Evolutionary conservation across 2,797 vertebrate species (phyloP).

Genomic region (Eupleurogrammus muticus): DNA sequence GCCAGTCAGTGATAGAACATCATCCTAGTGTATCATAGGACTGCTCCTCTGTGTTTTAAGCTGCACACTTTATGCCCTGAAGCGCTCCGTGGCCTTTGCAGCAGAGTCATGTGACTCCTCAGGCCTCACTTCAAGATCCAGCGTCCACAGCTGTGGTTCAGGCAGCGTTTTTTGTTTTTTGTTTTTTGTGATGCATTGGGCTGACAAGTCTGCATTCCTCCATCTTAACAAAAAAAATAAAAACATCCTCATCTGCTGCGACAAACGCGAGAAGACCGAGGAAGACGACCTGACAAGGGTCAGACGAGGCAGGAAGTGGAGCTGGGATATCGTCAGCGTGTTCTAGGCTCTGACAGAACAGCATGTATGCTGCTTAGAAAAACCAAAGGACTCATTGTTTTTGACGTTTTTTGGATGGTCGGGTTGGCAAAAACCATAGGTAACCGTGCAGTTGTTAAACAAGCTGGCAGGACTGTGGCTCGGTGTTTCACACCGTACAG

Average conservation of each 20-base stretch:
- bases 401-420: neutral
- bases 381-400: too few relatives aligned
- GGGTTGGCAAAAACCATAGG: constrained; percentile 21
- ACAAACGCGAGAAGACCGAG: constrained; percentile 46
- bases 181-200: constrained; percentile 28
- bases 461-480: constrained; percentile 34
- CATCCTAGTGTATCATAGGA: too few relatives aligned
- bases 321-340: constrained; percentile 7
- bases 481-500: constrained; percentile 60
- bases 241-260: constrained; percentile 48
- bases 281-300: constrained; percentile 32
- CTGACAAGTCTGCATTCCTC: constrained; percentile 34
- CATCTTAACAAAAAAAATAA: constrained; percentile 35
- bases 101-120: constrained; percentile 30
- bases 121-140: constrained; percentile 27
- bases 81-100: constrained; percentile 9
- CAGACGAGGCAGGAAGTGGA: constrained; percentile 28
- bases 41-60: neutral
- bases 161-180: constrained; percentile 36
- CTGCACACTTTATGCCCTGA: constrained; percentile 4
- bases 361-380: neutral
- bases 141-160: constrained; percentile 50
- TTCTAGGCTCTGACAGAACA: constrained; percentile 8
- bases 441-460: constrained; percentile 27
- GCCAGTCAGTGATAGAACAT: too few relatives aligned